Conservation (phyloP, 2,797 vertebrate genomes). For the Hypotaenidia philippensis region DNA sequence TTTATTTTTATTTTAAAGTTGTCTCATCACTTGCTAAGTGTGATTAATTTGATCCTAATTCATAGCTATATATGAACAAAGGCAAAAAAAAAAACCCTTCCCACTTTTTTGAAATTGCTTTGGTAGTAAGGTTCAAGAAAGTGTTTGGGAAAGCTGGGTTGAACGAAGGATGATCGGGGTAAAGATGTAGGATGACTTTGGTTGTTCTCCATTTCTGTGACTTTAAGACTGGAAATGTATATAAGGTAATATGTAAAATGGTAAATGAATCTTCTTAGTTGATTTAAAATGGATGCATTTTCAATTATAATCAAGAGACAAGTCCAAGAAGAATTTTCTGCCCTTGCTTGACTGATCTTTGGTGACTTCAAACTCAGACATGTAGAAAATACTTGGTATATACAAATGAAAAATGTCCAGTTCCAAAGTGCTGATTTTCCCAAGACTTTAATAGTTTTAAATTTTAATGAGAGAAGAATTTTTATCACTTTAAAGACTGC, state of each 20-base stretch:
- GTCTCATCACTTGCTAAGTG: neutral
- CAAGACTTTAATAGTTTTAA: neutral
- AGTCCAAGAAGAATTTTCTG: neutral
- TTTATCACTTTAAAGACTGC: neutral
- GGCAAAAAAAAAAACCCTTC: neutral
- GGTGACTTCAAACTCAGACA: neutral
- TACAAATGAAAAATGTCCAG: neutral
- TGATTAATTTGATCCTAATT: neutral
- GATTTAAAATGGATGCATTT: neutral
- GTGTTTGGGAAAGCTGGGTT: neutral
- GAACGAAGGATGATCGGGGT: neutral
- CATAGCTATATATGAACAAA: neutral
- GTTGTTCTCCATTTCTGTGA: neutral
- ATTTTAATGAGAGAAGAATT: slow-evolving; percentile 15
- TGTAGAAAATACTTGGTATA: neutral
- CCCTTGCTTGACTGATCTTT: neutral
- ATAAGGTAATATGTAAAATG: neutral
- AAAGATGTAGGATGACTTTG: neutral
- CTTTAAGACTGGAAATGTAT: neutral
- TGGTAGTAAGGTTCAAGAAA: neutral
- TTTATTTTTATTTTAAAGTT: neutral
- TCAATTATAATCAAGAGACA: neutral
- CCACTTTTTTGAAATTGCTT: neutral
- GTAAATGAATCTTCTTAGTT: neutral
- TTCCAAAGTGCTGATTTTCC: neutral